A percentile compares a stretch with the other conserved stretches of the same genome.
These are phyloP conservation scores for Tetheella fluctuosa DNA, from an alignment of 2,888 invertebrate genomes.

Conservation along the genomic window DNA sequence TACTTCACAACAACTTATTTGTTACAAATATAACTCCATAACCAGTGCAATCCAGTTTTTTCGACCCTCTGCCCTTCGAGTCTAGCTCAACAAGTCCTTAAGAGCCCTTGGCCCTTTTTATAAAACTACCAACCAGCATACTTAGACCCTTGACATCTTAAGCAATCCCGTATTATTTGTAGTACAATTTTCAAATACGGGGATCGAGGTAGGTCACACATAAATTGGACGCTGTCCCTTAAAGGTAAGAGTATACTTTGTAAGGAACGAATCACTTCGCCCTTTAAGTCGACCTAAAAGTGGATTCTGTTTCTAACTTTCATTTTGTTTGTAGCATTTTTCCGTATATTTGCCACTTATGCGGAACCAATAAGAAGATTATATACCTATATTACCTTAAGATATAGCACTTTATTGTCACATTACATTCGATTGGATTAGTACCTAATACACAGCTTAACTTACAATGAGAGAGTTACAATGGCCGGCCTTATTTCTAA, in stretches of 20 bases:
- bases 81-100: conserved; percentile 71
- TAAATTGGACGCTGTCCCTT: conserved; percentile 9
- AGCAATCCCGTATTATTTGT: conserved; percentile 6
- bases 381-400: too few relatives aligned
- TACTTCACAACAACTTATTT: conserved; percentile 18
- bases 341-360: conserved; percentile 3
- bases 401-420: too few relatives aligned
- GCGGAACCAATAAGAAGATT: too few relatives aligned
- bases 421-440: too few relatives aligned
- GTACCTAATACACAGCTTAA: too few relatives aligned
- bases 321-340: conserved; percentile 10
- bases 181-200: neutral
- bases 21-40: conserved; percentile 34
- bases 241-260: conserved; percentile 47
- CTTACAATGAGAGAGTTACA: too few relatives aligned
- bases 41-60: conserved; percentile 63
- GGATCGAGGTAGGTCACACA: neutral
- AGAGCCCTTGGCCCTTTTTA: conserved; percentile 72
- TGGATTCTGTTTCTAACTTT: conserved; percentile 48
- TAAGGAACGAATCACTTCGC: conserved; percentile 35
- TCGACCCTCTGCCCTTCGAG: conserved; percentile 75
- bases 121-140: conserved; percentile 55
- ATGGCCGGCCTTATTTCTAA: too few relatives aligned
- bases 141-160: conserved; percentile 38
- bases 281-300: conserved; percentile 40